Base-by-base conservation (phyloP, 92 coral and sea anemone genomes). In the Pocillopora grandis region DNA sequence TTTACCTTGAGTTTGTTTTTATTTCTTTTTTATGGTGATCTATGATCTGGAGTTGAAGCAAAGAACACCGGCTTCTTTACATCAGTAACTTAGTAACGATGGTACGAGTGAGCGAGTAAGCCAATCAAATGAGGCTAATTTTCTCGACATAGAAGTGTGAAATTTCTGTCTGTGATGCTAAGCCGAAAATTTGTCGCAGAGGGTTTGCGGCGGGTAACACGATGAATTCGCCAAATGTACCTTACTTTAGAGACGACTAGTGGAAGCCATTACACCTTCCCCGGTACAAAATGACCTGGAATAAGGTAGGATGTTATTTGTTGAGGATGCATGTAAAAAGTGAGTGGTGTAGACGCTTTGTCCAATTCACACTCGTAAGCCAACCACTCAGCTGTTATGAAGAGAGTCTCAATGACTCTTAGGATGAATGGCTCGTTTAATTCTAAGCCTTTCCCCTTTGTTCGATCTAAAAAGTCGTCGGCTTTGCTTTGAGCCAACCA, bases 81-180 rank as follows among this genome's bases (percentile, higher is more conserved):
- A n/a, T 11, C 5, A 13, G 18, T 52, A 14, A 16, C 48, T 55
- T n/a, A 0, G 56, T 78, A 60, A 78, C 49, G 63, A 72, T 63
- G 48, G 8, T 49, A 11, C 49, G 37, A 64, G n/a, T 62, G 33
- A 9, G 5, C 15, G 7, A 64, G 52, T 20, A n/a, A 48, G 52
- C 80, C 56, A 76, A 76, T 76, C 66, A 76, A 75, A 76, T 31
- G 66, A 21, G 36, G 80, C 35, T 49, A 21, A n/a, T 27, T 78
- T n/a, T 37, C 72, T n/a, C 60, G 57, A 78, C 82, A 65, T 18
- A 27, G 31, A 78, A 37, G 62, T 78, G 82, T 78, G 79, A 76
- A 58, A 23, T 57, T 52, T 76, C 56, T 64, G 60, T 77, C 71
- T n/a, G 71, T 36, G 52, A 63, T 12, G 6, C 66, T 15, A 65